Evolutionary conservation across 2,113 vertebrate species (phyloP), one percentile per base, ranked within the genome.

Genomic region (Malurus elegans): DNA sequence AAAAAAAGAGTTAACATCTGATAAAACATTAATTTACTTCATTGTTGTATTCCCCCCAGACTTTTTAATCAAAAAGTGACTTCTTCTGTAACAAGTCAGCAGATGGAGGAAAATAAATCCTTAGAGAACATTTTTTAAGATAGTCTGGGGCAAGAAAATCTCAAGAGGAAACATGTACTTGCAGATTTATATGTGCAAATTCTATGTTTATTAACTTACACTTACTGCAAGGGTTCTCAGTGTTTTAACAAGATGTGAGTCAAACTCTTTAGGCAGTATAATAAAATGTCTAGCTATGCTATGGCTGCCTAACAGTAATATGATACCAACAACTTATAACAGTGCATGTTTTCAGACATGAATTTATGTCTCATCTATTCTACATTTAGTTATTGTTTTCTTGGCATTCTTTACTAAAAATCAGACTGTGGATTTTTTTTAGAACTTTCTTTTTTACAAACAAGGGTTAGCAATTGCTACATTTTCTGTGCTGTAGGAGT

Each of bases 11-110:
- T 8, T 88, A 93, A 76, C 19, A 86, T 87, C 88, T 96, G 91
- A 95, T 92, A 93, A 91, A 88, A 66, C 36, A 54, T 56, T 70
- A 71, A 92, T 93, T 88, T 90, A 71, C 51, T 92, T 47, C 25
- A 92, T 60, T 83, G 44, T 44, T 79, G 17, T 42, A 80, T 88
- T 20, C 19, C 51, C 45, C n/a, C 16, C 45, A 24, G 70, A 88
- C 26, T 70, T 80, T 57, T 93, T 74, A 90, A 95, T 87, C 69
- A 93, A 83, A 85, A 91, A 83, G 31, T 54, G 13, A 67, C 45
- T 92, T 71, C 29, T 36, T 9, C 42, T 51, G 29, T 58, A 80
- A 91, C 48, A 93, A 90, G 70, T 79, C 64, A 83, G 58, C 42
- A 90, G 76, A 92, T 71, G 53, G 81, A 90, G 40, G n/a, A 86